Conservation (phyloP, 2,113 vertebrate genomes). For the Xiphorhynchus elegans region DNA sequence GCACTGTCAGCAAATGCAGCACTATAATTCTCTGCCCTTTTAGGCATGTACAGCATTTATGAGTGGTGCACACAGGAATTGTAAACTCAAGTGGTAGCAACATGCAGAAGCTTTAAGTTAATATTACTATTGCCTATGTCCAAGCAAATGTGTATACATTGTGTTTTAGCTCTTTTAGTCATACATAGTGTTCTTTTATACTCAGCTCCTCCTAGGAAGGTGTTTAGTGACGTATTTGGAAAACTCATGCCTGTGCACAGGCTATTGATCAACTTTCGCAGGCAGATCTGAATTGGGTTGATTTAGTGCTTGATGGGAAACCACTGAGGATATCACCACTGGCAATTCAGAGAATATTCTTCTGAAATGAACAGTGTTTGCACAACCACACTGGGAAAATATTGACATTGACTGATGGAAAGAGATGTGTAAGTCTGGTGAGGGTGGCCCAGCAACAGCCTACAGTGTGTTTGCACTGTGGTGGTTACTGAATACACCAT, state of each 20-base stretch:
- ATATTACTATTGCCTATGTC: background rate
- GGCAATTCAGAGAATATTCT: background rate
- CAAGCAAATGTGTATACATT: background rate
- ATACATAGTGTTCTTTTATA: background rate
- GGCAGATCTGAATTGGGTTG: background rate
- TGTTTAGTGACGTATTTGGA: background rate
- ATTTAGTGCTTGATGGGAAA: background rate
- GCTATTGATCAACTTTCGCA: background rate
- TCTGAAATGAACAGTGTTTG: background rate
- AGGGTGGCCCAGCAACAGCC: background rate
- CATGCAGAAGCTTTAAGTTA: background rate
- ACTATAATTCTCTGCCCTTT: background rate
- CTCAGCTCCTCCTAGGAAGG: background rate
- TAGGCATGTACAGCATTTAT: background rate
- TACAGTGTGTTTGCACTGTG: background rate
- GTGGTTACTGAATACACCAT: background rate
- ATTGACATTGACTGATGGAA: background rate
- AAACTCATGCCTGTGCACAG: background rate
- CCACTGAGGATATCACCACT: background rate
- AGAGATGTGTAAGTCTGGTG: background rate
- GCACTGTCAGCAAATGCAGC: background rate
- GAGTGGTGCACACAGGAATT: background rate
- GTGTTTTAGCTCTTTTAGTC: background rate
- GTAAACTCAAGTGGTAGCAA: background rate
- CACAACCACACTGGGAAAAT: background rate